Base-by-base conservation (phyloP, 2,888 invertebrate species). In the Branchinecta sandiegonensis region DNA sequence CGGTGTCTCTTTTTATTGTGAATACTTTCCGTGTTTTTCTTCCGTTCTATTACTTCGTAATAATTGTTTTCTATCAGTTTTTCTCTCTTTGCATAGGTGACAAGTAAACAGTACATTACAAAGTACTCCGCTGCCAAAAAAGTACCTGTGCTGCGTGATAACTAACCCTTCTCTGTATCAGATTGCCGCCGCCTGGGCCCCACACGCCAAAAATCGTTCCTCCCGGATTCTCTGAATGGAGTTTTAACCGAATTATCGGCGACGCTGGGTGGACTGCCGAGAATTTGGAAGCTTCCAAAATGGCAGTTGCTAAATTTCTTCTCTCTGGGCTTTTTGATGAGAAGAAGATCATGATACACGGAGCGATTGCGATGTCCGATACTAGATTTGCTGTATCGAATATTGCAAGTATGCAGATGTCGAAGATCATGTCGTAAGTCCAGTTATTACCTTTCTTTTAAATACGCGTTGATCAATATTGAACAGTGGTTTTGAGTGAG, bases 371-470 rank as follows among this genome's bases (percentile, higher is more conserved):
- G 2, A 88, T 91, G 0, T 87, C 94, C 0, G 94, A 94, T 76
- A 90, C 92, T 0, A 81, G 94, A 71, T 93, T 88, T 77, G 89
- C 87, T 78, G 90, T 94, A 65, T 91, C 91, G 68, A 90, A 91
- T 76, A 83, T 87, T 69, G 93, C 92, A 2, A 90, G 93, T 75
- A 85, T 86, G 72, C 90, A 91, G 73, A 78, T 94, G 10, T 90
- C 89, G 75, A 88, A 89, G 78, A 17, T 56, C 17, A 56, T 56
- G 56, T 56, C 56, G 86, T 86, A 79, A 73, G 74, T 70, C 66
- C 47, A 37, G 6, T 74, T 78, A n/a, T 6, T 37, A 1, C 37
- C 37, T 37, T 37, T 37, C 37, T 23, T 23, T 23, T 1, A 23
- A 23, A 6, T 37, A 37, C 37, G 37, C 6, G 37, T 37, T 37